phyloP scores from a whole-genome alignment of 2,113 vertebrate species.

The Forbesichthys agassizii region DNA sequence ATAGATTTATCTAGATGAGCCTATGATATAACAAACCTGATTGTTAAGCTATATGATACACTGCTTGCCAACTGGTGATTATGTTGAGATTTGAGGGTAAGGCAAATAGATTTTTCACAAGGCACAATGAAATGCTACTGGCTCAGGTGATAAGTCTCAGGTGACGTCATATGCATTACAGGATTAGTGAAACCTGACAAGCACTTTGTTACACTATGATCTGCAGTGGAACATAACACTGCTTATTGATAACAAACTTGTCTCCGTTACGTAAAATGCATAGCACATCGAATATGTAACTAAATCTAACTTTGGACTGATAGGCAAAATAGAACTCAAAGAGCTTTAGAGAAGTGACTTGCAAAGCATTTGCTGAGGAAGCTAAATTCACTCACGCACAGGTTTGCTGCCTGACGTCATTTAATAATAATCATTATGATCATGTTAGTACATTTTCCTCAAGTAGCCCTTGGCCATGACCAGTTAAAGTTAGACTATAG shows the following conservation, averaged over 20 bases:
- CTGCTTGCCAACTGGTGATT: too few relatives aligned
- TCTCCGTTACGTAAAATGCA: not conserved
- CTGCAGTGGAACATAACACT: slow-evolving; percentile 17
- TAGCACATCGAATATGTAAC: slow-evolving; percentile 4
- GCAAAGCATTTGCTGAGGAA: slow-evolving; percentile 13
- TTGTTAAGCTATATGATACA: not conserved
- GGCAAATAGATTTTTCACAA: too few relatives aligned
- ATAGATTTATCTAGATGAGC: too few relatives aligned
- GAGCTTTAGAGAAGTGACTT: slow-evolving; percentile 50
- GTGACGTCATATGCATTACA: slow-evolving; percentile 23
- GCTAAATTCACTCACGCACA: not conserved
- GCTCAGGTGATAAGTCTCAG: slow-evolving; percentile 47
- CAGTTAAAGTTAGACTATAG: too few relatives aligned
- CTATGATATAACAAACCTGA: slow-evolving; percentile 1
- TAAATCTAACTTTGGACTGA: not conserved
- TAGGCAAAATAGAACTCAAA: slow-evolving; percentile 11
- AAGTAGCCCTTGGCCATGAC: too few relatives aligned
- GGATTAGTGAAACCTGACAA: slow-evolving; percentile 40
- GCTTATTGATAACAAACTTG: too few relatives aligned
- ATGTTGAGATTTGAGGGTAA: too few relatives aligned
- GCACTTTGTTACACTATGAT: slow-evolving; percentile 13
- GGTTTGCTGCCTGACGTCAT: too few relatives aligned
- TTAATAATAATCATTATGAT: too few relatives aligned
- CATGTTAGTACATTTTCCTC: too few relatives aligned
- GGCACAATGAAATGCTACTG: not conserved